These are phyloP conservation scores for Morelia viridis DNA, from an alignment of 2,797 vertebrate species.

Conservation along the genomic window DNA sequence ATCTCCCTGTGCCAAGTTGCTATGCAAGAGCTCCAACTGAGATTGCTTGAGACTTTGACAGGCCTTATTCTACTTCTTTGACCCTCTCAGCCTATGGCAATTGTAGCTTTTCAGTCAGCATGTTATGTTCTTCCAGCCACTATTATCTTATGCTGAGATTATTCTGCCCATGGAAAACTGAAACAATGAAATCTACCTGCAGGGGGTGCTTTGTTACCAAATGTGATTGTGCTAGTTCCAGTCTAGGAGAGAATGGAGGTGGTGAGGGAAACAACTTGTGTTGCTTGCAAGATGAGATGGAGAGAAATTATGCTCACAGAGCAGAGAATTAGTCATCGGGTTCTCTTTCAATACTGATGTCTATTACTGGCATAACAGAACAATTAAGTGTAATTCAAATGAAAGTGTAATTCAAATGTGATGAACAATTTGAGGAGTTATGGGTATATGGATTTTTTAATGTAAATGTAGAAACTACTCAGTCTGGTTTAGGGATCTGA, in stretches of 20 bases:
- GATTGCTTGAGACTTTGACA: not conserved
- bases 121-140: not conserved
- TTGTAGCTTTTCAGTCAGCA: not conserved
- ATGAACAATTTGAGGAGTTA: not conserved
- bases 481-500: no score
- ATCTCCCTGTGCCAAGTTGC: not conserved
- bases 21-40: not conserved
- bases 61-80: not conserved
- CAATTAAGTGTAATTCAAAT: not conserved
- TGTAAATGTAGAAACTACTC: no score
- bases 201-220: not conserved
- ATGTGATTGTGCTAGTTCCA: not conserved
- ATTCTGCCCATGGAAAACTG: not conserved
- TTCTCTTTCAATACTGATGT: not conserved
- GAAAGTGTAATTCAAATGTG: not conserved
- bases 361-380: not conserved
- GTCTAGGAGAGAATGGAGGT: not conserved
- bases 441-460: no score
- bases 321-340: not conserved
- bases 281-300: not conserved
- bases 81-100: not conserved
- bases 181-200: not conserved
- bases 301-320: not conserved
- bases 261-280: not conserved
- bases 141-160: not conserved